Base-by-base conservation (phyloP, 2,888 invertebrate species). In the Agrotis segetum region DNA sequence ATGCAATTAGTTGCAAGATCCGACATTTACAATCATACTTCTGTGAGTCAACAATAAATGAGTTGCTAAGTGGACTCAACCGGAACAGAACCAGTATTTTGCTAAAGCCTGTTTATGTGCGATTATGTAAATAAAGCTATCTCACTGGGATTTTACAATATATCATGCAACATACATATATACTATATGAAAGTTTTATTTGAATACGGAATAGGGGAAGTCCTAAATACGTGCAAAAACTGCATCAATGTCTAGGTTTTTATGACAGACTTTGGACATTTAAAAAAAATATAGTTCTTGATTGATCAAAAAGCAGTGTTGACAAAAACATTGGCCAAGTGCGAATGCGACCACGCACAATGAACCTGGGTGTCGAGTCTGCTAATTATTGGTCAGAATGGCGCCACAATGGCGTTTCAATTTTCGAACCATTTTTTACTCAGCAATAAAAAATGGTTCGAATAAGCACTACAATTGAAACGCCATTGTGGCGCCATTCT, bases 1-100 rank as follows among this genome's bases (percentile, higher is more conserved):
- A 34, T 47, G 44, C 47, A 61, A 44, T 71, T 56, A 19, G 11
- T 14, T 63, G 21, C 29, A 24, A 63, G n/a, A 53, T 69, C 19
- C 14, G 13, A 46, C 17, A 6, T 47, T 58, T 44, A 46, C 56
- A 46, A 17, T 40, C 67, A 47, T 24, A 56, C 7, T 40, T 46
- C 34, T 40, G 16, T 75, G 69, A 76, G 63, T 64, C 63, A 76
- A 44, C 13, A 47, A 44, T 24, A 58, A 47, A 44, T 55, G 58
- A 71, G 53, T n/a, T 47, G 71, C 40, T 9, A 21, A 47, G 16
- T 62, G 29, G 46, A 71, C 52, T 21, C 34, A 77, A 63, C 71
- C 77, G 77, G 72, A 77, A 68, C 67, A 61, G 11, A 78, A 77
- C 78, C 67, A 68, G 77, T 77, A 77, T 77, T 61, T 58, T n/a